Base-by-base conservation (phyloP, 2,797 vertebrate species). In the Enteromius radiatus region DNA sequence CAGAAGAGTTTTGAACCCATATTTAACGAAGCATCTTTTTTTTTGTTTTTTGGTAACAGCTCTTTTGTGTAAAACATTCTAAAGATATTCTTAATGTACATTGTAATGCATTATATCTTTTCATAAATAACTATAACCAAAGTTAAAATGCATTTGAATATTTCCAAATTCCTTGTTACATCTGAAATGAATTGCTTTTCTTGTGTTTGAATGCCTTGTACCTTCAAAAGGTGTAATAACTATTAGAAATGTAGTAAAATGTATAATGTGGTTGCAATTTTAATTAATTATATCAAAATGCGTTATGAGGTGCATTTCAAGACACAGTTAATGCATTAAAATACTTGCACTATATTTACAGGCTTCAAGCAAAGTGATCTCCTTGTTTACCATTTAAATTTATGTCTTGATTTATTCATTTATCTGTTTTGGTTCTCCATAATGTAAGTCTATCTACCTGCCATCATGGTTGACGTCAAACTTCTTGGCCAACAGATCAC, bases 401-500 rank as follows among this genome's bases (percentile, higher is more conserved):
- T 33, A 74, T 33, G 71, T 54, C 21, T 54, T 54, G 5, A 36
- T 74, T 74, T 23, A 54, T 23, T n/a, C 1, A 73, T 54, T 56
- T 38, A 54, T 54, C 49, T 38, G n/a, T 1, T 26, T 33, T 70
- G 11, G 14, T n/a, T 31, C 3, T 33, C 21, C 26, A 33, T 54
- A 21, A 69, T 68, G 77, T 56, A 17, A 54, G 47, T 67, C 64
- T 52, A 77, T 88, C 74, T 68, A 89, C 90, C 89, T 71, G 28
- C 84, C 85, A 43, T 86, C 89, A 23, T 78, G 84, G 86, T 86
- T 87, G 63, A 82, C 17, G 83, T 89, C 88, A 83, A 87, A 84
- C 65, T 89, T 90, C 83, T 84, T 88, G 70, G 82, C 83, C 38
- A 86, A 85, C 36, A 87, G 21, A 56, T 89, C 86, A 28, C 89